Conservation (phyloP, 2,113 vertebrate species). For the Mungos mungo region DNA sequence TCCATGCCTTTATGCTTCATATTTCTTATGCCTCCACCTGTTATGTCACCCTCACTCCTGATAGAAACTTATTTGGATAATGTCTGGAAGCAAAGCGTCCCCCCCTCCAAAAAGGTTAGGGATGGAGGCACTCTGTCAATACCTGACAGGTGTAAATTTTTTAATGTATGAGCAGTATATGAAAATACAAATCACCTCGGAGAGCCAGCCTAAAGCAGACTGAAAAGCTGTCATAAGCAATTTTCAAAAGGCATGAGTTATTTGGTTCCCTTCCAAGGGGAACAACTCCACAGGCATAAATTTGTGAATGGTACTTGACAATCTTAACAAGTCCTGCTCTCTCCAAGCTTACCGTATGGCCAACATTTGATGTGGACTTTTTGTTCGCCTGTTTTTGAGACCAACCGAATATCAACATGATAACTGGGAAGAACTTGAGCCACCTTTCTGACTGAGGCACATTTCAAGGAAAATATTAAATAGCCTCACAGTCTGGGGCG, state of each 20-base stretch:
- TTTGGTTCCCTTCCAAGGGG: constrained; percentile 83
- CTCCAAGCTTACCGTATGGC: constrained; percentile 45
- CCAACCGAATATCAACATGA: constrained; percentile 37
- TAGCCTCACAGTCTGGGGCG: constrained; percentile 50
- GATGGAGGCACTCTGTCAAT: constrained; percentile 82
- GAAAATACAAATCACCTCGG: constrained; percentile 85
- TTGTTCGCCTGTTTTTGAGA: constrained; percentile 40
- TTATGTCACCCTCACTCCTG: constrained; percentile 81
- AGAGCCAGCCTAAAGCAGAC: constrained; percentile 83
- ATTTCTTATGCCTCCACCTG: constrained; percentile 79
- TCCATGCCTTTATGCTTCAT: constrained; percentile 58
- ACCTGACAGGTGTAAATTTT: constrained; percentile 86
- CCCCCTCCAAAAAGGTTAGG: constrained; percentile 78
- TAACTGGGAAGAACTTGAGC: constrained; percentile 44
- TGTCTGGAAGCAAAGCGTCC: constrained; percentile 82
- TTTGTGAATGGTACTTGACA: constrained; percentile 85
- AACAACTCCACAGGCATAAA: constrained; percentile 83
- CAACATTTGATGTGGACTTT: constrained; percentile 23
- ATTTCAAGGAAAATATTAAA: constrained; percentile 16
- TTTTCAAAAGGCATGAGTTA: constrained; percentile 87
- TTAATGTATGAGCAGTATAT: constrained; percentile 84
- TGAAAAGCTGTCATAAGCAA: constrained; percentile 85
- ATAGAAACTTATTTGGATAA: constrained; percentile 86
- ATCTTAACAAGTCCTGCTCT: constrained; percentile 80
- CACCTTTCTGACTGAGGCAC: neutral